Evolutionary conservation across 2,888 invertebrate genomes (phyloP).

Genomic region (Agrotis clavis): DNA sequence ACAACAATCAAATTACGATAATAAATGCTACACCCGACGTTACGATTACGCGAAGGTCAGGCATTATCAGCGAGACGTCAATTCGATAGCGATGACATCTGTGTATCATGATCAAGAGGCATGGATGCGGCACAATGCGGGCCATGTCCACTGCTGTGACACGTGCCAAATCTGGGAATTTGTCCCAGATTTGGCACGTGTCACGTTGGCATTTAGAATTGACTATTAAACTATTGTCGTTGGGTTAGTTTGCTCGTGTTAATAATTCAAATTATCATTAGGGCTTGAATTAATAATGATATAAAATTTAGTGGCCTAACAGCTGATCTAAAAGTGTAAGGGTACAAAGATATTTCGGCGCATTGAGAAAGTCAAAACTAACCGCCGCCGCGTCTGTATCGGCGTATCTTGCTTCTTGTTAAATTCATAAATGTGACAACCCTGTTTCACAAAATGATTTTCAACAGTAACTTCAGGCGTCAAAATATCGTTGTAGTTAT

Average conservation of each 20-base stretch:
- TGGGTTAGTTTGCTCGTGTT: background rate
- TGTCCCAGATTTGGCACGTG: too few relatives aligned
- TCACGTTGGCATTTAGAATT: too few relatives aligned
- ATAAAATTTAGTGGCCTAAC: background rate
- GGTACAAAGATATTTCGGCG: background rate
- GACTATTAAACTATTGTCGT: background rate
- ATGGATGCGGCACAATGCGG: slow-evolving; percentile 40
- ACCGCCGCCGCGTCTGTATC: background rate
- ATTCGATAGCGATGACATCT: slow-evolving; percentile 45
- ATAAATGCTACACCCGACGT: slow-evolving; percentile 16
- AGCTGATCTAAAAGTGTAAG: background rate
- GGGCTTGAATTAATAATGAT: too few relatives aligned
- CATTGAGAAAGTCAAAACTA: background rate
- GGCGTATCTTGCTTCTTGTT: background rate
- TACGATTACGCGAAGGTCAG: slow-evolving; percentile 44
- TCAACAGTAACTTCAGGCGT: too few relatives aligned
- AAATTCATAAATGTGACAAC: too few relatives aligned
- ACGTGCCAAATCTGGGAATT: slow-evolving; percentile 43
- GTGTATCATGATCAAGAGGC: slow-evolving; percentile 38
- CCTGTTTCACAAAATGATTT: too few relatives aligned
- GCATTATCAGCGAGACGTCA: slow-evolving; percentile 36
- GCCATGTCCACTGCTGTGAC: slow-evolving; percentile 17
- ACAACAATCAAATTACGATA: slow-evolving; percentile 14
- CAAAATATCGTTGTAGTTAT: too few relatives aligned
- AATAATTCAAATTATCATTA: background rate